Evolutionary conservation across 1,140 invertebrate species (phyloP), one percentile per base, ranked within the genome.

Genomic region (Holotrichia oblita): DNA sequence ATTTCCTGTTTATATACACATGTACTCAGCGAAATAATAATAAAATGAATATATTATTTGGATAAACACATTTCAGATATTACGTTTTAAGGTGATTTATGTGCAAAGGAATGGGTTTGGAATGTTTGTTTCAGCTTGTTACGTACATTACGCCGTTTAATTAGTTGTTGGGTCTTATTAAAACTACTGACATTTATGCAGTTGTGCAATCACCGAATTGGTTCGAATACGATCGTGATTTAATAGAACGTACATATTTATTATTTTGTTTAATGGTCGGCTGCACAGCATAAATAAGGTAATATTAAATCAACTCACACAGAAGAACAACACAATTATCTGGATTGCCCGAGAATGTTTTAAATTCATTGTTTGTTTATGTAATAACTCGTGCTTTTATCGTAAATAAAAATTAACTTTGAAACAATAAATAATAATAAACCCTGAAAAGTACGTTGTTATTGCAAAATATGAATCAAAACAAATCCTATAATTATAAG

Each of bases 21-120:
- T 17, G 48, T 55, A 55, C 48, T n/a, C 48, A 55, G 14, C 4
- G 48, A 55, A 44, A 44, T 44, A 55, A 55, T 55, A 55, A 55
- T 55, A 55, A 55, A 55, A 55, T 55, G 48, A 0, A 55, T 55
- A 55, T 55, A n/a, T 55, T 55, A 55, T 55, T 55, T 55, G 48
- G 48, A 55, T 55, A 55, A 55, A 55, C 48, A 55, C 48, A 55
- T 55, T 55, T 55, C 48, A 55, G 48, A 55, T 55, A 55, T 55
- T 55, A 55, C 48, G 48, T 55, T 55, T 55, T 55, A 55, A 55
- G 48, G 14, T 55, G 48, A 55, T 55, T 55, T 55, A 55, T 55
- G 48, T 55, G 14, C 3, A 55, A 55, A 55, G 48, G 0, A 55
- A 55, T 17, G 48, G 14, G 14, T 55, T n/a, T 17, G 14, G 17